Evolutionary conservation across 2,797 vertebrate species (phyloP), one percentile per base, ranked within the genome.

Genomic region (Moxostoma hubbsi): DNA sequence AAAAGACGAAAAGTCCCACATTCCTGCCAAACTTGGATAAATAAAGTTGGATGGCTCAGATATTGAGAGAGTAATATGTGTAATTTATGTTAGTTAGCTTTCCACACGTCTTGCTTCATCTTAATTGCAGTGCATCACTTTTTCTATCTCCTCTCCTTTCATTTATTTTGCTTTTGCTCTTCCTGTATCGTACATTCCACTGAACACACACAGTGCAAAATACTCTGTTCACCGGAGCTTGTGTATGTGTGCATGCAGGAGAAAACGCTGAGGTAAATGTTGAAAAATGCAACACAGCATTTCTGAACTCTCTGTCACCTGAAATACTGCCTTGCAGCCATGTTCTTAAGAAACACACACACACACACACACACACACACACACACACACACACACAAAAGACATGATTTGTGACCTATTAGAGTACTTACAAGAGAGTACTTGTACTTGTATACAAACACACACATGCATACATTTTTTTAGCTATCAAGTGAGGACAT

Each of bases 271-370:
- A 83, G 61, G 65, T 54, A 74, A 83, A 73, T 75, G 73, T 53
- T 79, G 62, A 83, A 87, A 90, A 89, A 89, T 53, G 77, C 77
- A 85, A 73, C 45, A 13, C 68, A 75, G 73, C 82, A 85, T 80
- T 80, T 78, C 67, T 93, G 90, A 94, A 93, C 92, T 93, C 70
- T 91, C 7, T 68, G 82, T 94, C 90, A 93, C 90, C 92, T 69
- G 62, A 82, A 79, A 81, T 5, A 71, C 85, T 91, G 90, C 91
- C 92, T 89, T 59, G 83, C 83, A 87, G 92, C 87, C 7, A 57
- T 85, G 76, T 75, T 80, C 85, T 8, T 3, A 24, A 71, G 13
- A 61, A 10, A 54, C 45, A 50, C 43, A 36, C 57, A 53, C 11
- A 51, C 16, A 47, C 36, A 62, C 67, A 62, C 54, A 51, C 77